These are phyloP conservation scores for Phenganax stokvisi DNA, from an alignment of 92 coral and sea anemone genomes.

Conservation along the genomic window DNA sequence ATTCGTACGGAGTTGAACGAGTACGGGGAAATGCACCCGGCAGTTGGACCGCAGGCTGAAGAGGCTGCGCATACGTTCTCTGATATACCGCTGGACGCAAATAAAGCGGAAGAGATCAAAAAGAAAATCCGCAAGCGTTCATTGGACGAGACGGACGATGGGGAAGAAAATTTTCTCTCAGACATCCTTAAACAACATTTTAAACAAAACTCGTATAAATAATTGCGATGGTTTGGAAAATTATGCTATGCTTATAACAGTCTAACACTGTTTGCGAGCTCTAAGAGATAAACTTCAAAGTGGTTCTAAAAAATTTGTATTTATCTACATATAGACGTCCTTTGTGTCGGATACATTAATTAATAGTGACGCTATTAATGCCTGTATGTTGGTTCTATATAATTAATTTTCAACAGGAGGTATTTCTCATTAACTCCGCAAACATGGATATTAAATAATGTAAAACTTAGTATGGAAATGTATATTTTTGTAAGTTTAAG, in stretches of 20 bases:
- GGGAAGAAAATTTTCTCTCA: slow-evolving; percentile 65
- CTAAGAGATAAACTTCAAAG: not conserved
- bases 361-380: too few relatives aligned
- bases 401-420: too few relatives aligned
- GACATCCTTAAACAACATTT: slow-evolving; percentile 87
- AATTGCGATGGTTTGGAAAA: not conserved
- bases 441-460: too few relatives aligned
- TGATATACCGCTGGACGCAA: slow-evolving; percentile 73
- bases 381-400: too few relatives aligned
- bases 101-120: slow-evolving; percentile 67
- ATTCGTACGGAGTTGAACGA: slow-evolving; percentile 69
- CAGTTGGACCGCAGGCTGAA: slow-evolving; percentile 79
- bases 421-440: too few relatives aligned
- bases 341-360: too few relatives aligned
- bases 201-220: slow-evolving; percentile 54
- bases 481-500: too few relatives aligned
- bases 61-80: slow-evolving; percentile 81
- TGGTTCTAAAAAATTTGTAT: too few relatives aligned
- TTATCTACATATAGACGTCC: too few relatives aligned
- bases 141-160: slow-evolving; percentile 64
- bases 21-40: slow-evolving; percentile 77
- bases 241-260: not conserved
- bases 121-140: slow-evolving; percentile 73
- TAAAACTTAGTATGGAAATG: too few relatives aligned
- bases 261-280: not conserved